phyloP scores from a whole-genome alignment of 37 sponge, comb jelly and placozoan genomes.

The Aphrocallistes beatrix region DNA sequence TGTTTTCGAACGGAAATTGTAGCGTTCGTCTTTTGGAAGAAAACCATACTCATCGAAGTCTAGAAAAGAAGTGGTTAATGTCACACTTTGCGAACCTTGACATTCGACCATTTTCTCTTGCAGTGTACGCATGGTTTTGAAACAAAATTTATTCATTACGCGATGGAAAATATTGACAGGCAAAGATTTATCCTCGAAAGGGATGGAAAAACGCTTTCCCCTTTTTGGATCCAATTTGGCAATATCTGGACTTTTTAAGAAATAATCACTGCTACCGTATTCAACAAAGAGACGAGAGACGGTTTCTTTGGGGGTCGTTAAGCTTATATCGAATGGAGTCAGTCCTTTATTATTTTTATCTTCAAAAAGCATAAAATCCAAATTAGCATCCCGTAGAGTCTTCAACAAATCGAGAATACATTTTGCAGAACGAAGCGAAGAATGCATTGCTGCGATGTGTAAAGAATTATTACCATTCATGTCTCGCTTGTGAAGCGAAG shows the following conservation, averaged over 20 bases:
- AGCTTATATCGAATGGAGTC: neutral
- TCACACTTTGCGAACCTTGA: neutral
- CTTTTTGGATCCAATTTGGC: neutral
- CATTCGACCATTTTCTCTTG: neutral
- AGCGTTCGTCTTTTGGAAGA: neutral
- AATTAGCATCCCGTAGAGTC: neutral
- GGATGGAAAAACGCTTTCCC: neutral
- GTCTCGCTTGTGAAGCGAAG: neutral
- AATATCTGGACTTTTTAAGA: neutral
- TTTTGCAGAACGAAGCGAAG: neutral
- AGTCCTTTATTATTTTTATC: neutral
- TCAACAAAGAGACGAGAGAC: neutral
- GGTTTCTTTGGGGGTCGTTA: neutral
- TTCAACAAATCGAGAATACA: neutral
- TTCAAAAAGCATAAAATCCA: neutral
- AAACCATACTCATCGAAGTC: neutral
- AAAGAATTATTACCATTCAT: neutral
- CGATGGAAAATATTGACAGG: constrained; percentile 3
- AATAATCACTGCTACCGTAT: neutral
- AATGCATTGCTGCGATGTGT: neutral
- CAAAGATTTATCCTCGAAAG: neutral
- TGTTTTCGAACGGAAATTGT: constrained; percentile 1
- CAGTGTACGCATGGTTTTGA: neutral
- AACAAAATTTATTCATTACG: neutral
- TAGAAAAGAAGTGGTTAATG: neutral